Conservation (phyloP, 2,888 invertebrate genomes). For the Vesta saturnalis region DNA sequence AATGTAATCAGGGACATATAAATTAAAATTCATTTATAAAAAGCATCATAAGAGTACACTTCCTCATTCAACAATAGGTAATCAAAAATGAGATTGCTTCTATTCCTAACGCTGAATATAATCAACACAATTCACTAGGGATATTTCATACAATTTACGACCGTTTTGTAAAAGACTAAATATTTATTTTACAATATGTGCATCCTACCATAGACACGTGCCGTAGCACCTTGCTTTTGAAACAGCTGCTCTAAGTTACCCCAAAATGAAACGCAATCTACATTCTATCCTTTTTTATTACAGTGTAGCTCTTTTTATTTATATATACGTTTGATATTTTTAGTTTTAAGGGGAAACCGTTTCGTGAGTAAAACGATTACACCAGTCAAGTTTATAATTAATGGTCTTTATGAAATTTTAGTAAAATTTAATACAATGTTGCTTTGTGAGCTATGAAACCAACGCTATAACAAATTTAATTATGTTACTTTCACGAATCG, state of each 20-base stretch:
- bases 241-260: slow-evolving; percentile 28
- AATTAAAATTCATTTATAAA: slow-evolving; percentile 4
- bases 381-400: background rate
- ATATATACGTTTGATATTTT: slow-evolving; percentile 4
- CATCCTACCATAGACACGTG: slow-evolving; percentile 21
- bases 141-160: slow-evolving; percentile 1
- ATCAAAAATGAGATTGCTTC: slow-evolving; percentile 12
- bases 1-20: slow-evolving; percentile 27
- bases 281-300: background rate
- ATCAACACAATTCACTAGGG: background rate
- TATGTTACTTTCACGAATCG: no score
- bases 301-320: background rate
- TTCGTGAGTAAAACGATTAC: background rate
- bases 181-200: slow-evolving; percentile 18
- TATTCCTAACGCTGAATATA: background rate
- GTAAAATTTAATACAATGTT: no score
- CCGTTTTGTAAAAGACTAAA: background rate
- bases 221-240: slow-evolving; percentile 14
- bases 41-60: background rate
- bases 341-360: background rate
- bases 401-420: no score
- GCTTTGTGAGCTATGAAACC: no score
- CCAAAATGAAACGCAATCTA: slow-evolving; percentile 6
- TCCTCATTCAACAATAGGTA: slow-evolving; percentile 17
- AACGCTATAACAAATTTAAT: no score